Base-by-base conservation (phyloP, 35 echinoderm and acorn worm genomes). In the Acanthaster planci region DNA sequence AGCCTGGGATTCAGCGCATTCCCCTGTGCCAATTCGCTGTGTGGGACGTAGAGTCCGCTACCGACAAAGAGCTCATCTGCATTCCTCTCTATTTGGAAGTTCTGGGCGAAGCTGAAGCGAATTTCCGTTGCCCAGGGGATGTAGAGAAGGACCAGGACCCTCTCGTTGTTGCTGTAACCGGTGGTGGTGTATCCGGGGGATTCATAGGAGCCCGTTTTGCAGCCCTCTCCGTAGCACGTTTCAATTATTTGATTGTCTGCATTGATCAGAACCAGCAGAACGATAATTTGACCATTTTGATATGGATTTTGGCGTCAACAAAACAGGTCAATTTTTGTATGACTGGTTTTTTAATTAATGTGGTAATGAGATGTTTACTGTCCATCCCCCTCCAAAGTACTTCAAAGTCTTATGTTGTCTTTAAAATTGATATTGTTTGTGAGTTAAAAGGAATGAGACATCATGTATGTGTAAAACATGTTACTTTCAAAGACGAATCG, bases 121-220 rank as follows among this genome's bases (percentile, higher is more conserved):
- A 72, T 72, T 26, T 72, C 64, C 30, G 64, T 72, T 72, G 64
- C 64, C 30, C 64, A 12, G 22, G 64, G 64, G 64, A 72, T 72
- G 64, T 72, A 72, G 26, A 72, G 8, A 35, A 72, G 64, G 14
- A 31, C 26, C 64, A 72, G 15, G 2, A 34, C 14, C 10, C 1
- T 12, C 30, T 72, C 64, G 1, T 26, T 3, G 29, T 72, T 72
- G 2, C 1, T 8, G 64, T 72, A 72, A 9, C 64, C 64, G 2
- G 18, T 23, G 23, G 29, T 0, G 19, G 3, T 2, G 34, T 72
- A 72, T 19, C 30, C 30, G 23, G 29, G 64, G 34, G 64, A 26
- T 21, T 19, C 14, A 26, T 31, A 72, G 15, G 8, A 31, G 8
- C 64, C 64, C 1, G 64, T 36, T 29, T 3, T 29, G 64, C 64